Conservation (phyloP, 2,113 vertebrate species). For the Columba livia region DNA sequence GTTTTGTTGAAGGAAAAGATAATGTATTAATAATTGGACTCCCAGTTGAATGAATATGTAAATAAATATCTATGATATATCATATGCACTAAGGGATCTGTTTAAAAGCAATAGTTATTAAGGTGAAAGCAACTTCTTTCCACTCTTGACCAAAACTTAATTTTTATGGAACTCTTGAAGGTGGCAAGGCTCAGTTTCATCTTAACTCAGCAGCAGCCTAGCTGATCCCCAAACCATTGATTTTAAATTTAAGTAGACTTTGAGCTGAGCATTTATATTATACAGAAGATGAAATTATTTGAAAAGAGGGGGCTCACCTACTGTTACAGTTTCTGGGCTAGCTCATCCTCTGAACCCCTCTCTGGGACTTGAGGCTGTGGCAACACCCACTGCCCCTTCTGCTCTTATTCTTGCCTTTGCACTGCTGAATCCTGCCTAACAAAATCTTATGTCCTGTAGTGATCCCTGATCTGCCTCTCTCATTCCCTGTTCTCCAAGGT, state of each 20-base stretch:
- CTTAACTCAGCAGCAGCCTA: slow-evolving; percentile 13
- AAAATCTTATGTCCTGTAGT: neutral
- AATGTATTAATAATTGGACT: neutral
- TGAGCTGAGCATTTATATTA: neutral
- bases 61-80: neutral
- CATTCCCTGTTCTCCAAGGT: neutral
- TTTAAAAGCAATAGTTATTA: slow-evolving; percentile 11
- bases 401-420: neutral
- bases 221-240: neutral
- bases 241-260: neutral
- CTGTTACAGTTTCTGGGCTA: neutral
- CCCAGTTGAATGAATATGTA: neutral
- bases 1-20: neutral
- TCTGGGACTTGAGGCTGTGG: neutral
- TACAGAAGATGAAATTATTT: neutral
- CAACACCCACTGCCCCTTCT: neutral
- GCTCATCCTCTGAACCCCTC: neutral
- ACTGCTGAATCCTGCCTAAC: neutral
- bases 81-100: neutral
- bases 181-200: neutral
- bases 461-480: neutral
- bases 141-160: neutral
- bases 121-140: neutral
- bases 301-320: neutral
- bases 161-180: slow-evolving; percentile 34